Base-by-base conservation (phyloP, 2,888 invertebrate species). In the Clivina fossor region DNA sequence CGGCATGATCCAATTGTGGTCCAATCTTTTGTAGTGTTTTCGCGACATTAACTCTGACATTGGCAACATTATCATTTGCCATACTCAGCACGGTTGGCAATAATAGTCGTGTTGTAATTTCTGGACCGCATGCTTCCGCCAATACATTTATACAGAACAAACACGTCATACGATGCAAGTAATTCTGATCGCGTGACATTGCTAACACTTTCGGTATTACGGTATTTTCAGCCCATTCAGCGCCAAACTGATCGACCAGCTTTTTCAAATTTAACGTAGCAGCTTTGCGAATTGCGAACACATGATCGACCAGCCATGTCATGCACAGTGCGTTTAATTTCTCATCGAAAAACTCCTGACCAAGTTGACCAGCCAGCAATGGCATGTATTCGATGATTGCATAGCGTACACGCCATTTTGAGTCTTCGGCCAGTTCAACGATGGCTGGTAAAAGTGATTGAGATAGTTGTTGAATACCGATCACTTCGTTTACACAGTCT, bases 331-430 rank as follows among this genome's bases (percentile, higher is more conserved):
- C 86, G 64, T 96, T 95, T 28, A 99, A 79, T 75, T 99, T 98
- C 71, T 99, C 98, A 71, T 99, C 96, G 68, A 99, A 99, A 79
- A 98, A 98, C 70, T 98, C 95, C 58, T 93, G 91, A 0, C 93
- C 94, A 53, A 99, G 78, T 74, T 99, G 99, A 5, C 96, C 96
- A 48, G 99, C 99, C 64, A 99, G 76, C 1, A 98, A 80, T 0
- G 99, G 98, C 98, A 99, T 99, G 70, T 94, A 93, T 72, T 90
- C 94, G 64, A 96, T 95, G 67, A 96, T 96, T 43, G 95, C 96
- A 54, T 96, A 66, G 50, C 99, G 84, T 0, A 99, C 99, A 56
- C 99, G 83, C 99, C 99, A 99, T 74, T 99, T 99, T 0, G 93
- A 90, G 74, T 99, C 99, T 72, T 99, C 98, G 0, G 99, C 98